Percentiles rank a stretch among this genome's conserved stretches.
Evolutionary conservation across 2,888 invertebrate genomes (phyloP).

Genomic region (Gari tellinella): DNA sequence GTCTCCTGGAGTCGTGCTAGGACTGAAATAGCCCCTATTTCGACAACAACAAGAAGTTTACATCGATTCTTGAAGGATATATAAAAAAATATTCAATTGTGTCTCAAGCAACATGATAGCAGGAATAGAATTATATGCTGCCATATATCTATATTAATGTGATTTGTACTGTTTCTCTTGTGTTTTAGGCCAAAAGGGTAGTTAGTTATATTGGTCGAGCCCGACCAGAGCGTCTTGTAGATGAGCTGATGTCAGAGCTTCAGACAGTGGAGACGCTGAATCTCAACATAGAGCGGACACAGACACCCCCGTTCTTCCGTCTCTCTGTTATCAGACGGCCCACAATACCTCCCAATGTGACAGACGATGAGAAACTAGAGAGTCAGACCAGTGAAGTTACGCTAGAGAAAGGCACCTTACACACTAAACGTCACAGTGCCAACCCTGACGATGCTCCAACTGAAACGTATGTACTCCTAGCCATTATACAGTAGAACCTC

Average conservation of each 20-base stretch:
- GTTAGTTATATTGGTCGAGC: slow-evolving; percentile 96
- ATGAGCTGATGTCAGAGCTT: slow-evolving; percentile 98
- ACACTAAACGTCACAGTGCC: slow-evolving; percentile 93
- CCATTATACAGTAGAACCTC: too few species aligned
- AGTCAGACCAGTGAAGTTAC: slow-evolving; percentile 86
- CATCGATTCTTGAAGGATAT: too few species aligned
- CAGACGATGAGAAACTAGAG: slow-evolving; percentile 86
- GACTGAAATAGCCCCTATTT: too few species aligned
- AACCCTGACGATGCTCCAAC: slow-evolving; percentile 77
- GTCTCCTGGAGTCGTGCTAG: too few species aligned
- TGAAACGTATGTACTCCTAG: slow-evolving; percentile 74
- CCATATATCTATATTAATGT: too few species aligned
- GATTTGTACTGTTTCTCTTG: not conserved
- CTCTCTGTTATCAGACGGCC: slow-evolving; percentile 87
- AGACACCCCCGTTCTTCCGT: slow-evolving; percentile 99
- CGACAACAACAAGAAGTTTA: too few species aligned
- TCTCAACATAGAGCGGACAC: slow-evolving; percentile 97
- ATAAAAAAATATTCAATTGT: too few species aligned
- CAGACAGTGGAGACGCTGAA: slow-evolving; percentile 98
- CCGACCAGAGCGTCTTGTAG: slow-evolving; percentile 95
- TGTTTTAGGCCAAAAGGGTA: slow-evolving; percentile 94
- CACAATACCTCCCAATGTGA: slow-evolving; percentile 71
- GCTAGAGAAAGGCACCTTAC: slow-evolving; percentile 95
- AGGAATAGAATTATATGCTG: too few species aligned
- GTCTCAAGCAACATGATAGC: too few species aligned